Evolutionary conservation across 2,797 vertebrate genomes (phyloP), one percentile per base, ranked within the genome.

Genomic region (Sorex maritimensis): DNA sequence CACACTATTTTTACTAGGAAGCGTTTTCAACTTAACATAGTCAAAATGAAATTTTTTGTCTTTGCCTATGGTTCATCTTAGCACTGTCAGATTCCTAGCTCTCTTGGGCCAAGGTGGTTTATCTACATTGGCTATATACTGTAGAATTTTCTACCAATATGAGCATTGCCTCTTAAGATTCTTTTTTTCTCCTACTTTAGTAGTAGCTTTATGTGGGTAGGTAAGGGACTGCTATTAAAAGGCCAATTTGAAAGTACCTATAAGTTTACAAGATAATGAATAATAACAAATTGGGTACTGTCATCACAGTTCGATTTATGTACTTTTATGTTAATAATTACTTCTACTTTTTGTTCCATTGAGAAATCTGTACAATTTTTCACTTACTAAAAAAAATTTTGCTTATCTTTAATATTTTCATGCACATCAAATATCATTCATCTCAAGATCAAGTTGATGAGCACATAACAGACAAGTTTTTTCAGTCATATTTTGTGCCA

Each of bases 361-460:
- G 61, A 24, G 61, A 24, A 14, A 63, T 63, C 23, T 19, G 9
- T 58, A 72, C 17, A 73, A 71, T 14, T 81, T 84, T 71, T 1
- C 10, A 17, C 86, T 91, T 65, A 78, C 4, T 49, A 10, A 72
- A 86, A n/a, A 8, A 11, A n/a, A 30, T 78, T 80, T 90, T 41
- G 75, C 7, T 90, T 90, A 88, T 91, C 78, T 80, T 91, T 89
- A 21, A 23, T 78, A 69, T 14, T 82, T 92, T 88, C 91, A 23
- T 88, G 30, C 46, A 55, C 28, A 7, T 80, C 72, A 28, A 82
- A 26, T 73, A 11, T 58, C 24, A 15, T 72, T 92, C 13, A 75
- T 6, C 58, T 86, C 65, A 81, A 78, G 34, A 61, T 4, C 30
- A 91, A 78, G 34, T 12, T 81, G 34, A 17, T 69, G 41, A 89